Conservation (phyloP, 1,140 invertebrate genomes). For the Microplitis mediator region DNA sequence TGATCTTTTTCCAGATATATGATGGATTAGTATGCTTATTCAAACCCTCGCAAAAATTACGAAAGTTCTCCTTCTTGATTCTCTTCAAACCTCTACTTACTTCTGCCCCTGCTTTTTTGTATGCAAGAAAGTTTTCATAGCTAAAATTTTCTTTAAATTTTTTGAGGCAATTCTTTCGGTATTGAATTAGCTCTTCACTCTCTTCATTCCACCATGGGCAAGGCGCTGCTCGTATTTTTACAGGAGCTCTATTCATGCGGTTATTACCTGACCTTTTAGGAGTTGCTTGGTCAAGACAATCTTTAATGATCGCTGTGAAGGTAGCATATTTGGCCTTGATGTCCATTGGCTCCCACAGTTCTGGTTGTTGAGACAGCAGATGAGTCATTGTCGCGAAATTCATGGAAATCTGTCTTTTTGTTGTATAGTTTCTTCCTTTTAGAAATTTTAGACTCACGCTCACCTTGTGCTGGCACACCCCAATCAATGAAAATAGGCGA, state of each 20-base stretch:
- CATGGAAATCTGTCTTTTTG: background rate
- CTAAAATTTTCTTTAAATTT: background rate
- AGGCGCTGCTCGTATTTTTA: background rate
- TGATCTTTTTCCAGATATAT: conserved; percentile 13
- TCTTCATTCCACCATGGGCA: conserved; percentile 24
- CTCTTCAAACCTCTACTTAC: conserved; percentile 7
- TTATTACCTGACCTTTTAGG: background rate
- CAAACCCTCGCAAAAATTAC: background rate
- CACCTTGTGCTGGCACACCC: background rate
- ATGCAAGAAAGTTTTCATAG: background rate
- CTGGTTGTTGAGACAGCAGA: background rate
- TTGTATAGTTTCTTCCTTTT: background rate
- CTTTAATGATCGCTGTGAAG: background rate
- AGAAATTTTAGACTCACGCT: background rate
- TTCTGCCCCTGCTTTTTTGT: conserved; percentile 2
- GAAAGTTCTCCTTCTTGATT: conserved; percentile 16
- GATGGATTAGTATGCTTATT: background rate
- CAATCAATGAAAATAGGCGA: conserved; percentile 30
- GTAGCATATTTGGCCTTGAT: background rate
- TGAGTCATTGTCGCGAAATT: background rate
- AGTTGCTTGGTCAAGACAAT: background rate
- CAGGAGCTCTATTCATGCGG: background rate
- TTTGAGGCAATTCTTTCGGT: background rate
- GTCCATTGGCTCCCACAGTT: background rate
- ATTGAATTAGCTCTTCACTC: background rate